Base-by-base conservation (phyloP, 2,888 invertebrate species). In the Pogonocherus hispidulus region DNA sequence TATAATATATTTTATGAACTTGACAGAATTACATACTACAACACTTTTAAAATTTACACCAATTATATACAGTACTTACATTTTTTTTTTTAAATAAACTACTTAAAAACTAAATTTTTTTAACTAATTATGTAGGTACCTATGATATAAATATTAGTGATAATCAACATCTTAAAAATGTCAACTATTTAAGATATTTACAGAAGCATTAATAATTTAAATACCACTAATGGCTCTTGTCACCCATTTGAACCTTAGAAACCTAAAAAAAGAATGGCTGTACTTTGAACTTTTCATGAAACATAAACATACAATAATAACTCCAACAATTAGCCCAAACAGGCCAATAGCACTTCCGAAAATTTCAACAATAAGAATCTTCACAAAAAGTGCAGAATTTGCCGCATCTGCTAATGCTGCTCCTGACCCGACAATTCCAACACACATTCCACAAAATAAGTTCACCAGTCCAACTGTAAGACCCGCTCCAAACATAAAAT, bases 271-370 rank as follows among this genome's bases (percentile, higher is more conserved):
- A 59, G 35, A 47, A 57, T 35, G 1, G 9, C 9, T 46, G 9
- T 9, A 19, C 9, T 19, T 46, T 6, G 16, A 5, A 18, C 9
- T 18, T 46, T 2, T 18, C 19, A 19, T 46, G 18, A 46, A 18
- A 60, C 11, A 37, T 32, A 22, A 27, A 46, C 47, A 16, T 47
- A 47, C 35, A n/a, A 35, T 16, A 49, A 47, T 6, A 9, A 99
- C 97, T 77, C 98, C 97, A 74, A 99, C 97, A 86, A 99, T 99
- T 66, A 99, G 90, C 66, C 99, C 99, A 86, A 99, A 99, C 22
- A 99, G 91, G 82, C 99, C 99, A 83, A 99, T 99, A 80, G 99
- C 99, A 82, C 97, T 97, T 67, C 98, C 99, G 84, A 99, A 99
- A 86, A 99, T 99, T 88, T 99, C 99, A 44, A 99, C 94, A 85